Conservation (phyloP, 2,113 vertebrate genomes). For the Leptodactylus fuscus region DNA sequence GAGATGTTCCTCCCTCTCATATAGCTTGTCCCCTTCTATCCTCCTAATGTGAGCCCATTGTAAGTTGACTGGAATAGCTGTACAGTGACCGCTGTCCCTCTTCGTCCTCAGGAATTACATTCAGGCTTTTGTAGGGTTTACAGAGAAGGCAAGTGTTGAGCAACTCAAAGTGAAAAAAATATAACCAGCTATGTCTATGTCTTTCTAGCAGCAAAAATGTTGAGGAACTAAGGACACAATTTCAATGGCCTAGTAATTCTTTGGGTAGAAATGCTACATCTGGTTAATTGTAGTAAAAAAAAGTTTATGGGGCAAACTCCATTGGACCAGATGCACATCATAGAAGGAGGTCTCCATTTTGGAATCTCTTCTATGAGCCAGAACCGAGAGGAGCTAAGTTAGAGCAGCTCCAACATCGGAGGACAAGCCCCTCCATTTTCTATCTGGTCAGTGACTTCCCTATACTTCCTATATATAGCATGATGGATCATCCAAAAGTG, state of each 20-base stretch:
- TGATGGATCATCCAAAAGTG: no score
- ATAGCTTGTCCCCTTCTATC: background rate
- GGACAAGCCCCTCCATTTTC: background rate
- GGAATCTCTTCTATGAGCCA: no score
- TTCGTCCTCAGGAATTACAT: conserved; percentile 1
- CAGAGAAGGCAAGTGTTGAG: conserved; percentile 35
- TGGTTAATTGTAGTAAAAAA: background rate
- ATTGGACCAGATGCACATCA: background rate
- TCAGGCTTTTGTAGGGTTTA: conserved; percentile 14
- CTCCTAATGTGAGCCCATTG: background rate
- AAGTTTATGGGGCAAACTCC: no score
- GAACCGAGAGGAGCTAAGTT: background rate
- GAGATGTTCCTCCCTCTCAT: background rate
- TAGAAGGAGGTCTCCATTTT: background rate
- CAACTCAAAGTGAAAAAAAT: background rate
- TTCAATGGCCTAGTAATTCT: background rate
- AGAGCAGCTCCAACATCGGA: no score
- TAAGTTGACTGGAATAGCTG: background rate
- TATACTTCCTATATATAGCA: no score
- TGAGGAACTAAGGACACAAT: background rate
- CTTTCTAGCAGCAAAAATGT: conserved; percentile 38
- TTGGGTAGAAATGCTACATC: background rate
- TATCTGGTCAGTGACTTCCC: background rate
- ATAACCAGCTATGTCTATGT: background rate
- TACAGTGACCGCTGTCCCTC: conserved; percentile 34